phyloP scores from a whole-genome alignment of 2,113 vertebrate species.

The Aix galericulata region DNA sequence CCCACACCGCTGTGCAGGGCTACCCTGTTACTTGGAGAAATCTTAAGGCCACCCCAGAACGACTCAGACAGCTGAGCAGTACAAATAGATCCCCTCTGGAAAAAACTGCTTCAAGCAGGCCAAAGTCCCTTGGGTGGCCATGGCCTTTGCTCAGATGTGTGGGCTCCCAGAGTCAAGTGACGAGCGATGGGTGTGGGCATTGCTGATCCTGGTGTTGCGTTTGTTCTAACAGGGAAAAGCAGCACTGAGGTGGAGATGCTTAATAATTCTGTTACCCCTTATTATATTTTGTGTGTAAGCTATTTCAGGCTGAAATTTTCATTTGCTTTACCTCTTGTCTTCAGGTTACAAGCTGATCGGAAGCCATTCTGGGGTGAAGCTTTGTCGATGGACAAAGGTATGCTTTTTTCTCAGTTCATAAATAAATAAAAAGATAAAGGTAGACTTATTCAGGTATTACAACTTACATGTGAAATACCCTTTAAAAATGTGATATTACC shows the following conservation, averaged over 20 bases:
- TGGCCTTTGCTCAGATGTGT: not conserved
- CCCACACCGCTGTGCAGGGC: not conserved
- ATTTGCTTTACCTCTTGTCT: not conserved
- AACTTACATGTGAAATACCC: not conserved
- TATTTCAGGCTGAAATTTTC: not conserved
- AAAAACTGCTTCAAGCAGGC: not conserved
- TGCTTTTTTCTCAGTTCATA: not conserved
- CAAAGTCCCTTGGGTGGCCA: rapidly evolving
- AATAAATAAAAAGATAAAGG: not conserved
- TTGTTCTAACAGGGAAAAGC: not conserved
- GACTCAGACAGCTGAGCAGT: not conserved
- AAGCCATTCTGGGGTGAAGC: conserved; percentile 95
- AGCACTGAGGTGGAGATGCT: not conserved
- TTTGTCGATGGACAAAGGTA: conserved; percentile 98
- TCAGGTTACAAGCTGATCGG: conserved; percentile 94
- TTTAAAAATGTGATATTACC: not conserved
- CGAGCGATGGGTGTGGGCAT: not conserved
- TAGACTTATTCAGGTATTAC: not conserved
- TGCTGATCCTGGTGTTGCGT: not conserved
- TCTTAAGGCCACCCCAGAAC: not conserved
- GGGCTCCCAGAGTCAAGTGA: not conserved
- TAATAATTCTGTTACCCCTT: not conserved
- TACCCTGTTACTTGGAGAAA: not conserved
- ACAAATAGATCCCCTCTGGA: not conserved
- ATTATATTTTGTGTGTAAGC: not conserved